These are phyloP conservation scores for Pygocentrus nattereri DNA, from an alignment of 2,797 vertebrate species.

Conservation along the genomic window DNA sequence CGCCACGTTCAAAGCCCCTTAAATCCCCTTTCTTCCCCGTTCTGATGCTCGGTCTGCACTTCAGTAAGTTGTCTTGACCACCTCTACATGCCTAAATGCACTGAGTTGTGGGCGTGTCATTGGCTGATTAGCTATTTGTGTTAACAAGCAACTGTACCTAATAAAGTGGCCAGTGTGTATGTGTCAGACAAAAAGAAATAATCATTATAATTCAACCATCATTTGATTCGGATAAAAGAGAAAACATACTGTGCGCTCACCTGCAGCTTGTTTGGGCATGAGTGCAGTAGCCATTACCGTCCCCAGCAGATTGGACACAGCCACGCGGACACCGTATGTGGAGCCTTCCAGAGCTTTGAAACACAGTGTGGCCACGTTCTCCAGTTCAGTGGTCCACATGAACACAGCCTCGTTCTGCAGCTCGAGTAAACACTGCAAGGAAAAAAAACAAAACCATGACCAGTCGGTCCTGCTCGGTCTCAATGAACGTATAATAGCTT, in stretches of 20 bases:
- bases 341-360: slow-evolving; percentile 98
- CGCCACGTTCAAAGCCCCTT: too few species aligned
- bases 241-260: slow-evolving; percentile 66
- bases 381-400: slow-evolving; percentile 98
- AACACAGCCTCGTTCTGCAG: slow-evolving; percentile 98
- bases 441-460: background rate
- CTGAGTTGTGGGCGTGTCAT: too few species aligned
- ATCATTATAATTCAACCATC: background rate
- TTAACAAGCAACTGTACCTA: too few species aligned
- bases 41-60: too few species aligned
- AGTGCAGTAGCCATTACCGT: slow-evolving; percentile 97
- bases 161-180: too few species aligned
- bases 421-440: slow-evolving; percentile 90
- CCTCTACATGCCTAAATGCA: too few species aligned
- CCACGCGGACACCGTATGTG: slow-evolving; percentile 95
- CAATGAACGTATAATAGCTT: too few species aligned
- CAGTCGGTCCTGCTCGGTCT: background rate
- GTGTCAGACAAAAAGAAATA: too few species aligned
- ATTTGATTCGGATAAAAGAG: background rate
- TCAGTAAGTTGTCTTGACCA: too few species aligned
- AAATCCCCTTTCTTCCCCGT: too few species aligned
- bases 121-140: too few species aligned
- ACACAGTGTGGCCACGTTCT: slow-evolving; percentile 94
- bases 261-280: slow-evolving; percentile 97
- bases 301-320: slow-evolving; percentile 94